A percentile compares a stretch with the other conserved stretches of the same genome.
Conservation (phyloP, 2,888 invertebrate species). For the Pollenia angustigena region DNA sequence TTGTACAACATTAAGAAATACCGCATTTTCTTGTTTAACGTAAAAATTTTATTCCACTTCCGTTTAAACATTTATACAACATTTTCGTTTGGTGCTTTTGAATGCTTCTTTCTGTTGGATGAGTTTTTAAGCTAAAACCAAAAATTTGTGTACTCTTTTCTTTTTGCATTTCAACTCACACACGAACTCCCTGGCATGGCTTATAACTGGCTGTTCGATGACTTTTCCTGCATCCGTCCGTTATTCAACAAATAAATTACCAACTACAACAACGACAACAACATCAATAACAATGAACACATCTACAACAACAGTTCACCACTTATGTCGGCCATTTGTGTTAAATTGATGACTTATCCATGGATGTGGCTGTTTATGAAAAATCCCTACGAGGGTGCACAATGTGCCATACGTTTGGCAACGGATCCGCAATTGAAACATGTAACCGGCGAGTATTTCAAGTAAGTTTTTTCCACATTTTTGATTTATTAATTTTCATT, state of each 20-base stretch:
- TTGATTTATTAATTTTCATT: conserved; percentile 67
- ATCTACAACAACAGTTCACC: conserved; percentile 80
- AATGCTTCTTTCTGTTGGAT: background rate
- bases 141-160: conserved; percentile 24
- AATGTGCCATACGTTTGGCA: conserved; percentile 88
- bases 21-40: conserved; percentile 70
- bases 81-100: conserved; percentile 7
- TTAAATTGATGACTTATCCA: conserved; percentile 87
- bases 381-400: conserved; percentile 88
- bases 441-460: conserved; percentile 88
- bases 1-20: conserved; percentile 35
- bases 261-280: conserved; percentile 15
- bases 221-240: conserved; percentile 63
- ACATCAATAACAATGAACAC: conserved; percentile 63
- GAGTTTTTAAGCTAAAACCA: conserved; percentile 32
- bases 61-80: conserved; percentile 55
- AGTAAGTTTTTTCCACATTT: conserved; percentile 84
- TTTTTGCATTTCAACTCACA: conserved; percentile 43
- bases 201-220: conserved; percentile 58
- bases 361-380: conserved; percentile 89
- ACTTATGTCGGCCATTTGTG: conserved; percentile 84
- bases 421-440: conserved; percentile 87
- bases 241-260: conserved; percentile 71
- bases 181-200: conserved; percentile 29
- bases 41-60: conserved; percentile 57